Base-by-base conservation (phyloP, 2,888 invertebrate species). In the Morpho helenor region DNA sequence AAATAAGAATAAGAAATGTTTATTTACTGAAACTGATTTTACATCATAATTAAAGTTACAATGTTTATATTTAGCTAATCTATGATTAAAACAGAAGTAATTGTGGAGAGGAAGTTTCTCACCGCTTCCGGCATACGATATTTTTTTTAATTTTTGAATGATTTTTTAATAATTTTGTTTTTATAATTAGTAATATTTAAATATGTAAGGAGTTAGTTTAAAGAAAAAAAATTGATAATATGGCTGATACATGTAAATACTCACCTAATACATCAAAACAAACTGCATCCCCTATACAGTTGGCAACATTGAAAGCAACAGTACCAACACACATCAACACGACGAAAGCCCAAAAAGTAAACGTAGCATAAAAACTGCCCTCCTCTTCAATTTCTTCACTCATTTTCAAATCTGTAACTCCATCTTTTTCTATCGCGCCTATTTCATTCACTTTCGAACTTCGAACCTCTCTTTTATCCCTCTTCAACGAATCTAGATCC, bases 281-380 rank as follows among this genome's bases (percentile, higher is more conserved):
- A 41, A 98, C 94, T 0, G 97, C 97, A 80, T 98, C 98, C 45
- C 96, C 95, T 45, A 98, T 94, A 50, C 95, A 96, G 72, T 97
- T 96, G 42, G 94, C 93, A 0, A 98, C 97, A 77, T 96, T 96
- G 74, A 95, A 96, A 3, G 95, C 94, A 59, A 96, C 94, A 2
- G 94, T 95, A 40, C 96, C 96, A 1, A 95, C 65, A 48, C 94
- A 94, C 91, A 95, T 93, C 23, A 96, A 78, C 1, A 94, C 65
- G 0, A 96, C 93, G 68, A 95, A 96, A 3, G 91, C 86, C 96
- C 95, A 96, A 77, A 96, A 96, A 0, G 92, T 91, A 0, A 82
- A 70, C 0, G 94, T 93, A 60, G 82, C 82, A 68, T 95, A 95
- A 16, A 95, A 78, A 63, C 68, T 80, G 39, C 68, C 68, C n/a